Percentiles rank a stretch among this genome's conserved stretches.
phyloP scores from a whole-genome alignment of 1,140 invertebrate species.

The Nasonia longicornis region DNA sequence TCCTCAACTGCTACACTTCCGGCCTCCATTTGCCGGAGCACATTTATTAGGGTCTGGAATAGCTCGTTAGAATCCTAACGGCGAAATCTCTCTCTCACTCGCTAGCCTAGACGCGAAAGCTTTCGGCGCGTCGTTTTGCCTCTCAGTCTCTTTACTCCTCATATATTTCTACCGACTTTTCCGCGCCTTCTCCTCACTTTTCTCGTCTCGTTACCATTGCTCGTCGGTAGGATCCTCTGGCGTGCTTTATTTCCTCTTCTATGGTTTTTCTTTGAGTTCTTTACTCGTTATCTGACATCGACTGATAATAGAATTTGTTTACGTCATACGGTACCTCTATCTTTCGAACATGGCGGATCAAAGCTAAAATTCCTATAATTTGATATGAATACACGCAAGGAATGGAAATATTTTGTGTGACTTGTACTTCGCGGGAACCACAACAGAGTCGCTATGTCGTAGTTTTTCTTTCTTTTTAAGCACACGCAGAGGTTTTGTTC shows the following conservation, averaged over 20 bases:
- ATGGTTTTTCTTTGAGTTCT: neutral
- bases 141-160: constrained; percentile 10
- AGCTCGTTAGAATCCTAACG: constrained; percentile 42
- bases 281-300: neutral
- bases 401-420: too few relatives aligned
- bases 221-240: neutral
- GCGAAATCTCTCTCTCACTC: constrained; percentile 2
- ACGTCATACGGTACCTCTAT: neutral
- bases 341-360: neutral
- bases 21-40: constrained; percentile 34
- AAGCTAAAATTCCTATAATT: neutral
- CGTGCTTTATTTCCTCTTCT: neutral
- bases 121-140: constrained; percentile 15
- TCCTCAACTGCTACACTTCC: constrained; percentile 19
- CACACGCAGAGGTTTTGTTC: neutral
- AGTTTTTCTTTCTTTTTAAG: constrained; percentile 1
- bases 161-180: constrained; percentile 22
- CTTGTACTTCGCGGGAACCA: neutral
- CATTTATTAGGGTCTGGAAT: constrained; percentile 40
- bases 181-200: neutral
- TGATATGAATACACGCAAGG: too few relatives aligned
- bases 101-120: constrained; percentile 24
- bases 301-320: neutral
- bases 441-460: neutral
- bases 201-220: neutral